Conservation (phyloP, 2,113 vertebrate genomes). For the Bubalus kerabau region DNA sequence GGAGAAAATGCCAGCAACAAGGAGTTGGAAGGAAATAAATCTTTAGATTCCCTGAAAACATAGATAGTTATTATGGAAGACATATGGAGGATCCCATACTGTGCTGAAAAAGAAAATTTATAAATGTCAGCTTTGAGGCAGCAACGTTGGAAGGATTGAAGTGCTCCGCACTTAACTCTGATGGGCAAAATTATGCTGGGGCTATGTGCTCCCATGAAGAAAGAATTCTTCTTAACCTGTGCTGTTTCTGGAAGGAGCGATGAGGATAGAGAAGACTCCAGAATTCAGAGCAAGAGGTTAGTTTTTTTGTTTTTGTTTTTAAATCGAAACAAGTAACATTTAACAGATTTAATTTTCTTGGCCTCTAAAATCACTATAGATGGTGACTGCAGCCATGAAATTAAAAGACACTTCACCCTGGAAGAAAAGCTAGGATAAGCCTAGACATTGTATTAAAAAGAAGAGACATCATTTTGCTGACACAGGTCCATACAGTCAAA, state of each 20-base stretch:
- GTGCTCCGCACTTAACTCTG: not conserved
- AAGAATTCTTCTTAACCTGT: not conserved
- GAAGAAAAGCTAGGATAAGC: not conserved
- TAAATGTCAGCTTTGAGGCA: constrained; percentile 73
- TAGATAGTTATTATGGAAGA: constrained; percentile 71
- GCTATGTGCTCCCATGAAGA: not conserved
- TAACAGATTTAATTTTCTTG: not conserved
- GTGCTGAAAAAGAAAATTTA: constrained; percentile 71
- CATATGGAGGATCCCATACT: constrained; percentile 75
- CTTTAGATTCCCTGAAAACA: constrained; percentile 73
- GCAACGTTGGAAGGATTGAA: constrained; percentile 49
- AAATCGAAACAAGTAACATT: not conserved
- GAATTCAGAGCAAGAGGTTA: not conserved
- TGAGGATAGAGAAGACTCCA: not conserved
- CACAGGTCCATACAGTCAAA: not conserved
- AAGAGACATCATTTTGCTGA: not conserved
- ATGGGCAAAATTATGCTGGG: not conserved
- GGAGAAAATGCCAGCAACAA: constrained; percentile 74
- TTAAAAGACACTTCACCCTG: not conserved
- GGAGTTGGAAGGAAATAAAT: constrained; percentile 76
- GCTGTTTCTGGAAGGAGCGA: not conserved
- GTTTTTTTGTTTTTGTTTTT: not conserved
- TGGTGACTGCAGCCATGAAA: not conserved
- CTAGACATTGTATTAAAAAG: not conserved
- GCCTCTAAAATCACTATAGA: not conserved